These are phyloP conservation scores for Argyrosomus japonicus DNA, from an alignment of 2,113 vertebrate genomes.

Conservation along the genomic window DNA sequence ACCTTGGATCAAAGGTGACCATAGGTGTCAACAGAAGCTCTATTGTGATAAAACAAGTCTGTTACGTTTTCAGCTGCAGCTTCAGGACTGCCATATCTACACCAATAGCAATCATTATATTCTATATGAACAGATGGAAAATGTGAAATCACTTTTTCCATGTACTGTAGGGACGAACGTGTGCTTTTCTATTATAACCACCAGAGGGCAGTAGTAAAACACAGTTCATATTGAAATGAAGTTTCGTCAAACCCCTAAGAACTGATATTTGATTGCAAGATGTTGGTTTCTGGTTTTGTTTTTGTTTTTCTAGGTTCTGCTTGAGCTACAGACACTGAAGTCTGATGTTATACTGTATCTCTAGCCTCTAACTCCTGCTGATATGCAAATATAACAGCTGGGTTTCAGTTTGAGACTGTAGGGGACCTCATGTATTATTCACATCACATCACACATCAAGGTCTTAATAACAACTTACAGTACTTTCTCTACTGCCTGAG, in stretches of 20 bases:
- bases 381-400: conserved; percentile 35
- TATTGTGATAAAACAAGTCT: background rate
- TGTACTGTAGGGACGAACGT: background rate
- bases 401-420: conserved; percentile 10
- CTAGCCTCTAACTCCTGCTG: background rate
- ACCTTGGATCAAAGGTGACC: conserved; percentile 31
- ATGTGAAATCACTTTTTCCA: background rate
- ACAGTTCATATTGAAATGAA: background rate
- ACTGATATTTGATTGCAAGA: background rate
- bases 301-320: background rate
- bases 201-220: conserved; percentile 56
- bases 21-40: conserved; percentile 18
- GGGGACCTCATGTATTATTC: conserved; percentile 50
- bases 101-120: background rate
- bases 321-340: background rate
- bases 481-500: conserved; percentile 43
- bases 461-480: conserved; percentile 46
- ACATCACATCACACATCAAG: conserved; percentile 29
- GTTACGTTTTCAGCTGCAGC: background rate
- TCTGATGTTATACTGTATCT: background rate
- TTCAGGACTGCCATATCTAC: background rate
- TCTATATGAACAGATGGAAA: background rate
- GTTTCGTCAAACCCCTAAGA: background rate
- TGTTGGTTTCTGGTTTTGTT: background rate
- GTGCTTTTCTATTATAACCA: conserved; percentile 28